These are phyloP conservation scores for Psilopogon haemacephalus DNA, from an alignment of 2,113 vertebrate species.

Conservation along the genomic window DNA sequence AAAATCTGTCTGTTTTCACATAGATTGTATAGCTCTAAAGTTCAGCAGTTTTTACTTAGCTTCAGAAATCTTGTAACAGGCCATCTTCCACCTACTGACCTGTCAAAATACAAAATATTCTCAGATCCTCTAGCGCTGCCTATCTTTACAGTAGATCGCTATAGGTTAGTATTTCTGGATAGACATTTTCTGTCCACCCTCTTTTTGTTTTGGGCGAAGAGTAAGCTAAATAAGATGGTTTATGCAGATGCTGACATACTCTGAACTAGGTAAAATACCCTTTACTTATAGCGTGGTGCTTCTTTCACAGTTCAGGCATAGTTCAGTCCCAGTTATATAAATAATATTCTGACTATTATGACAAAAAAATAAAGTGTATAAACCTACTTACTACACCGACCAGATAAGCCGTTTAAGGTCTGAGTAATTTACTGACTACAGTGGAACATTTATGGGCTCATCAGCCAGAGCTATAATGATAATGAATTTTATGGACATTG, in stretches of 20 bases:
- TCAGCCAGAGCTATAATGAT: constrained; percentile 19
- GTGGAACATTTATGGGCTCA: constrained; percentile 34
- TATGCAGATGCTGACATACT: constrained; percentile 11
- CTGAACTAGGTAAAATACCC: not conserved
- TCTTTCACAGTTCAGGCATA: constrained; percentile 54
- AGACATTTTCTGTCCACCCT: not conserved
- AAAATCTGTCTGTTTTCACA: not conserved
- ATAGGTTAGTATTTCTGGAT: not conserved
- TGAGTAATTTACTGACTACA: constrained; percentile 17
- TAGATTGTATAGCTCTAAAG: not conserved
- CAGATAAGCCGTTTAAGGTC: constrained; percentile 25
- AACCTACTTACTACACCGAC: not conserved
- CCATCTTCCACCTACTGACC: not conserved
- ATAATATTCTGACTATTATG: constrained; percentile 28
- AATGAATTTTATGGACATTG: constrained; percentile 34
- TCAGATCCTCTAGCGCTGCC: not conserved
- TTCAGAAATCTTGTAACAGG: not conserved
- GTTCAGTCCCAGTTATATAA: constrained; percentile 54
- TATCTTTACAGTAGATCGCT: not conserved
- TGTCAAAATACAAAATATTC: not conserved
- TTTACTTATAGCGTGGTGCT: constrained; percentile 25
- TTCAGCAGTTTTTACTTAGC: not conserved
- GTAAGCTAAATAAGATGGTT: not conserved
- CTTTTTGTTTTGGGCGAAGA: constrained; percentile 2
- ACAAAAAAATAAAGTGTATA: not conserved